These are phyloP conservation scores for Agrotis segetum DNA, from an alignment of 2,888 invertebrate genomes.

Conservation along the genomic window DNA sequence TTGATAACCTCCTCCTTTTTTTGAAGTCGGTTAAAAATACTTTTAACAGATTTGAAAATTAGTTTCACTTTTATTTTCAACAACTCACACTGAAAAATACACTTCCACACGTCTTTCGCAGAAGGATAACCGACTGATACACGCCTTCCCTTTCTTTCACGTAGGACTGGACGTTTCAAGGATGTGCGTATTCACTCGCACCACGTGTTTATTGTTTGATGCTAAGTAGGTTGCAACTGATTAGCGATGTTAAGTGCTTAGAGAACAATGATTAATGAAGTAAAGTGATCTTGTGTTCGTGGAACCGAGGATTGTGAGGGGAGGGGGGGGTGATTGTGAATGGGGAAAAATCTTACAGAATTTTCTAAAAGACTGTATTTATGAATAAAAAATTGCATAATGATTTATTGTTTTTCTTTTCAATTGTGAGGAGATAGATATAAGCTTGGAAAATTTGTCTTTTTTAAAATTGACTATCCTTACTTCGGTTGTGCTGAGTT, in stretches of 20 bases:
- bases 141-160: constrained; percentile 16
- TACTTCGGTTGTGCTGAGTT: too few relatives aligned
- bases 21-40: not conserved
- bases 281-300: constrained; percentile 17
- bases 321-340: not conserved
- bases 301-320: not conserved
- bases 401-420: too few relatives aligned
- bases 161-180: not conserved
- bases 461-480: too few relatives aligned
- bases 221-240: constrained; percentile 42
- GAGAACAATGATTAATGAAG: constrained; percentile 40
- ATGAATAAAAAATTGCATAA: not conserved
- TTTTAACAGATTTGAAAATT: not conserved
- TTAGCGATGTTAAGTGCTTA: constrained; percentile 50
- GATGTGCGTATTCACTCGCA: constrained; percentile 23
- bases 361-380: not conserved
- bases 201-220: constrained; percentile 44
- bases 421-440: too few relatives aligned
- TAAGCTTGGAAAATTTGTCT: too few relatives aligned
- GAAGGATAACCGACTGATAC: not conserved
- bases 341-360: not conserved
- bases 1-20: too few relatives aligned
- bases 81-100: constrained; percentile 1
- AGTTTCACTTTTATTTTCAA: not conserved
- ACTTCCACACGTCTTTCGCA: not conserved